These are phyloP conservation scores for Antedon bifida DNA, from an alignment of 35 echinoderm and acorn worm genomes.

Conservation along the genomic window DNA sequence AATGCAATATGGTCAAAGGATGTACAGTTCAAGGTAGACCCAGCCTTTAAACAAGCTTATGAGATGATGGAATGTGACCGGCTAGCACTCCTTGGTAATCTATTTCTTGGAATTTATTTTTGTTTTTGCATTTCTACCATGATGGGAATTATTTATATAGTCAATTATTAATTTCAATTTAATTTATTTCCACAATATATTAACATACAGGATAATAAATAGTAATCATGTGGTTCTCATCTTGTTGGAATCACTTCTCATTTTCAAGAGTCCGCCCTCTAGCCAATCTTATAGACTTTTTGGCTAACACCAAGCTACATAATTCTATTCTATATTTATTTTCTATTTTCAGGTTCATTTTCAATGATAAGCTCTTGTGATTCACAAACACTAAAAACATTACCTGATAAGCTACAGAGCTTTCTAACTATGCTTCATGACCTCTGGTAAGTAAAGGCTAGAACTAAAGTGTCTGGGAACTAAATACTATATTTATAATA, in stretches of 20 bases:
- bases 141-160: too few species aligned
- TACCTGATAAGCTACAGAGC: constrained; percentile 36
- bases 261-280: too few species aligned
- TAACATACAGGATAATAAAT: too few species aligned
- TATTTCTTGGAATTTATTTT: not conserved
- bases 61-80: constrained; percentile 31
- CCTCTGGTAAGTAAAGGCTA: constrained; percentile 16
- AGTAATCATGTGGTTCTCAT: too few species aligned
- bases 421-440: constrained; percentile 40
- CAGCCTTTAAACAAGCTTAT: constrained; percentile 31
- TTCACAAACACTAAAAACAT: constrained; percentile 21
- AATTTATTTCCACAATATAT: too few species aligned
- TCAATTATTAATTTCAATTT: too few species aligned
- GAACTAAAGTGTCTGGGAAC: too few species aligned
- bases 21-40: constrained; percentile 20
- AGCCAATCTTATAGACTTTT: too few species aligned
- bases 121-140: too few species aligned
- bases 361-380: not conserved
- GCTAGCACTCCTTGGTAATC: constrained; percentile 28
- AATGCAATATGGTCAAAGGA: constrained; percentile 33
- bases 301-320: too few species aligned
- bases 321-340: not conserved
- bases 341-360: not conserved
- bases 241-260: too few species aligned
- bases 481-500: too few species aligned